Evolutionary conservation across 2,888 invertebrate genomes (phyloP), one percentile per base, ranked within the genome.

Genomic region (Brachypterus glaber): DNA sequence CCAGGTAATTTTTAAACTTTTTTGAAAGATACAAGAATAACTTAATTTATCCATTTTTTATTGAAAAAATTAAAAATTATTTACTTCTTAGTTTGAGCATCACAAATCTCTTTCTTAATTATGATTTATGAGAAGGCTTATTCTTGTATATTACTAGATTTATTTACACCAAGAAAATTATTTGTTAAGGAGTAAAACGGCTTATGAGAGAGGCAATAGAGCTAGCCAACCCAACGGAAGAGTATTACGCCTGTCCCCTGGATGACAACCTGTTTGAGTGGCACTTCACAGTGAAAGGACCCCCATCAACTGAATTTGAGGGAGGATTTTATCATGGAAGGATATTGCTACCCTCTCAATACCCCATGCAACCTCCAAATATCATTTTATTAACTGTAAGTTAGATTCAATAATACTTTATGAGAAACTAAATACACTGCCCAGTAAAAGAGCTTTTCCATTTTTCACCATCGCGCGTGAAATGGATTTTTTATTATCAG

Each of bases 321-420:
- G 82, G 81, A 42, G 95, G 95, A 21, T 74, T 88, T 45, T 95
- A 93, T 62, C 95, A 96, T 63, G 95, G 90, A 3, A 73, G 92
- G 51, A 92, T 95, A 60, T 68, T 91, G 40, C 69, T 95, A 47
- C 95, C 95, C 0, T 79, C 89, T 36, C 91, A 95, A 52, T 95
- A 95, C 67, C 95, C 95, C 1, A 92, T 96, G 92, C 92, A 93
- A 67, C 95, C 95, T 35, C 95, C 95, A 4, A 89, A 89, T 62
- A 90, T 95, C 49, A 90, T 93, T 55, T 68, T 96, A 33, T 64
- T 95, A 34, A 95, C 93, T 15, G 87, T 87, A 66, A 63, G 70
- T 59, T 37, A n/a, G n/a, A n/a, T n/a, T n/a, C n/a, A n/a, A n/a
- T n/a, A n/a, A n/a, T n/a, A n/a, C n/a, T n/a, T n/a, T n/a, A n/a